These are phyloP conservation scores for Ondatra zibethicus DNA, from an alignment of 2,113 vertebrate genomes.

Conservation along the genomic window DNA sequence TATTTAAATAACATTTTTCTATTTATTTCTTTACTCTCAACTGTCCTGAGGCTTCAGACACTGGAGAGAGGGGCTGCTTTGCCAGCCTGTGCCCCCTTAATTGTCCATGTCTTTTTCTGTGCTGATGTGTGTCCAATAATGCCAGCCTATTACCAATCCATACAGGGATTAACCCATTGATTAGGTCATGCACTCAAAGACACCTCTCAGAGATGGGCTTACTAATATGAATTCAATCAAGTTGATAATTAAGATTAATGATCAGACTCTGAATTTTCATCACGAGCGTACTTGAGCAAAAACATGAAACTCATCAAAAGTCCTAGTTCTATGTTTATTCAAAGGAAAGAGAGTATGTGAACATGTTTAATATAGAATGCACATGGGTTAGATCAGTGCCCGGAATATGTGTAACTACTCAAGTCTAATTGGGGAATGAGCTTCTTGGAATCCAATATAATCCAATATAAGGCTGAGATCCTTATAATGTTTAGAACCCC, in stretches of 20 bases:
- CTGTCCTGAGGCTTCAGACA: not conserved
- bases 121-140: not conserved
- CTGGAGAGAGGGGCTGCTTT: too few species aligned
- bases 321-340: not conserved
- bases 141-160: not conserved
- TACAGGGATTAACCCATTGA: not conserved
- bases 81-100: not conserved
- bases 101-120: not conserved
- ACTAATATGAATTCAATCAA: not conserved
- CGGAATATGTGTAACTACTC: not conserved
- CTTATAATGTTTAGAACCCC: not conserved
- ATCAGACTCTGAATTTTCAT: not conserved
- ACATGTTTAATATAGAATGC: not conserved
- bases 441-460: not conserved
- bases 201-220: not conserved
- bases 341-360: not conserved
- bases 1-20: too few species aligned
- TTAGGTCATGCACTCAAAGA: not conserved
- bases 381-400: not conserved
- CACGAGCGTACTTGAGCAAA: not conserved
- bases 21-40: not conserved
- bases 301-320: slow-evolving; percentile 28
- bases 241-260: not conserved
- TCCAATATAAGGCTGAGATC: not conserved
- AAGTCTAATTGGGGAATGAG: not conserved